Base-by-base conservation (phyloP, 1,140 invertebrate species). In the Andricus grossulariae region DNA sequence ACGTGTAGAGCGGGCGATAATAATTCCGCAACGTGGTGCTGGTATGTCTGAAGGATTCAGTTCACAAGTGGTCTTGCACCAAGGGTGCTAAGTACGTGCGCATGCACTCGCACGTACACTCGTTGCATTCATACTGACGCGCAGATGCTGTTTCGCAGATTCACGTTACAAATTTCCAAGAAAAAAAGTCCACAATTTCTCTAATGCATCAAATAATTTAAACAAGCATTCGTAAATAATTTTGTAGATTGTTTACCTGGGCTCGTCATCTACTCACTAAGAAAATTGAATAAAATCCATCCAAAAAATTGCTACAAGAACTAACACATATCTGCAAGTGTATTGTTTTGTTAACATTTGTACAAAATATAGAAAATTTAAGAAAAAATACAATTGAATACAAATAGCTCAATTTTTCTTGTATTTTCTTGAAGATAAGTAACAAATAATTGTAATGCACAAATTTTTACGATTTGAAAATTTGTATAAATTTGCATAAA, bases 31-130 rank as follows among this genome's bases (percentile, higher is more conserved):
- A 79, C 76, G 77, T 73, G 72, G 82, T 73, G 72, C 21, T 55
- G 74, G 78, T 85, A 75, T 79, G 86, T 86, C 85, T 87, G 86
- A 84, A 87, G 85, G 76, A 87, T 86, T 81, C 76, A 76, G 81
- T 84, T 76, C 25, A 75, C 80, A 77, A 83, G 82, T 80, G 86
- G 82, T 83, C 80, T 83, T 83, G 76, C 84, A 75, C 71, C 77
- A 72, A 73, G 84, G 82, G 84, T 74, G 83, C 75, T 82, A 86
- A 87, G 86, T 86, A 82, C 80, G 80, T 54, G 82, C 82, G 80
- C 82, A 84, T 86, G 84, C 80, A 83, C 76, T 72, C 76, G 77
- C 80, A 80, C 80, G 75, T 66, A 39, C 60, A 66, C 12, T 66
- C 57, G 21, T 66, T 66, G 57, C 80, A 71, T 75, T 73, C 76